Evolutionary conservation across 1,140 invertebrate genomes (phyloP).

Genomic region (Diachasma alloeum): DNA sequence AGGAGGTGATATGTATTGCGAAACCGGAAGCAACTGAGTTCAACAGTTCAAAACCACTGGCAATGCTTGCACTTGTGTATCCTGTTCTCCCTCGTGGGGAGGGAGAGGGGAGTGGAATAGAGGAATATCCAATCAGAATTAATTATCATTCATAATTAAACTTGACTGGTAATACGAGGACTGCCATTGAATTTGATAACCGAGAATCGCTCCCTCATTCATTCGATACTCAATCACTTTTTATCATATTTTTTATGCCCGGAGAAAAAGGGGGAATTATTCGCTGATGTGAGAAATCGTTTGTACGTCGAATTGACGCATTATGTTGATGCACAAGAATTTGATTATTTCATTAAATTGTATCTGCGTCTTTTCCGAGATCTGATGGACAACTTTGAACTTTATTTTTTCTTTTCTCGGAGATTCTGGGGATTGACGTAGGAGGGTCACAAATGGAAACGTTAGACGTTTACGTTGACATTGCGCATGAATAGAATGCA

Average conservation of each 20-base stretch:
- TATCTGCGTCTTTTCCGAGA: background rate
- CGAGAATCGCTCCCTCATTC: conserved; percentile 1
- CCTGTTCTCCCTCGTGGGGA: background rate
- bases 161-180: conserved; percentile 16
- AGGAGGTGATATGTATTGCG: conserved; percentile 21
- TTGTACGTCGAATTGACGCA: background rate
- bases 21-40: conserved; percentile 46
- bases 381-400: background rate
- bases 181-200: background rate
- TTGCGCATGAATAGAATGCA: too few species aligned
- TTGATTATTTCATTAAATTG: background rate
- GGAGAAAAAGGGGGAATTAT: background rate
- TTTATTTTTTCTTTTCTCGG: background rate
- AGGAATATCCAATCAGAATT: conserved; percentile 37
- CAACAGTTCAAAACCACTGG: conserved; percentile 42
- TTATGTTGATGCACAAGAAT: background rate
- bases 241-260: background rate
- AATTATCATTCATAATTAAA: conserved; percentile 43
- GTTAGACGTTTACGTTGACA: background rate
- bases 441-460: background rate
- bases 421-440: background rate
- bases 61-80: background rate
- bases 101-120: background rate
- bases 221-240: conserved; percentile 5
- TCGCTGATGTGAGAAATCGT: background rate